Evolutionary conservation across 2,797 vertebrate genomes (phyloP).

Genomic region (Yasuhikotakia modesta): DNA sequence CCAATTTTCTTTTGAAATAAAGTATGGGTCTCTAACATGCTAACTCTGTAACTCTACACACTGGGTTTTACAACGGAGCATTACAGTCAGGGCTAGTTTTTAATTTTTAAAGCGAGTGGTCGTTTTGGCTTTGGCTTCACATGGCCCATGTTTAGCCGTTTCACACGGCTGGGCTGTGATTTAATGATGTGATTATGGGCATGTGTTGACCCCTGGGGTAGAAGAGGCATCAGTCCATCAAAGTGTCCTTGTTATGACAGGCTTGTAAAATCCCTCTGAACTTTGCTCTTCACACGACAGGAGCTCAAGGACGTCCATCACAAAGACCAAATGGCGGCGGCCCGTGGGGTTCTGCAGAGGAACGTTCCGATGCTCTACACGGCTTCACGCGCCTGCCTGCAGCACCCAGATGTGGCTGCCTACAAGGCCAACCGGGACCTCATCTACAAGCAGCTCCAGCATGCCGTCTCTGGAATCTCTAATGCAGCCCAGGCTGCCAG

Average conservation of each 20-base stretch:
- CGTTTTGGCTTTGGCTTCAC: neutral
- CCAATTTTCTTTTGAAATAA: neutral
- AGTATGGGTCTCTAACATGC: neutral
- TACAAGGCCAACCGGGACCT: slow-evolving; percentile 98
- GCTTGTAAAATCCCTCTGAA: slow-evolving; percentile 24
- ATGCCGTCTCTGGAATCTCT: slow-evolving; percentile 94
- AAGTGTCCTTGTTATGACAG: slow-evolving; percentile 70
- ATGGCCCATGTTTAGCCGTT: neutral
- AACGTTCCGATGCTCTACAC: slow-evolving; percentile 97
- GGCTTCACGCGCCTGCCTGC: slow-evolving; percentile 93
- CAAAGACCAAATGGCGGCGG: slow-evolving; percentile 98
- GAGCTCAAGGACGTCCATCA: slow-evolving; percentile 97
- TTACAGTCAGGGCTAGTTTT: neutral
- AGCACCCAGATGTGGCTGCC: slow-evolving; percentile 97
- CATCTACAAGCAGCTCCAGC: slow-evolving; percentile 97
- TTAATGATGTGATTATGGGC: slow-evolving; percentile 36
- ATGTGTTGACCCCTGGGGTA: slow-evolving; percentile 50
- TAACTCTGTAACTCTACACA: neutral
- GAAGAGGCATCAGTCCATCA: neutral
- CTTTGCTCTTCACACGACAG: slow-evolving; percentile 67
- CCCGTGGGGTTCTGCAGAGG: slow-evolving; percentile 94
- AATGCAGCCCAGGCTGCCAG: slow-evolving; percentile 93
- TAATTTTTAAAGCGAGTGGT: neutral
- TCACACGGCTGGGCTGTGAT: slow-evolving; percentile 11
- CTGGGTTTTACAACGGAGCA: neutral